Base-by-base conservation (phyloP, 1,140 invertebrate species). In the Drosophila pachea region DNA sequence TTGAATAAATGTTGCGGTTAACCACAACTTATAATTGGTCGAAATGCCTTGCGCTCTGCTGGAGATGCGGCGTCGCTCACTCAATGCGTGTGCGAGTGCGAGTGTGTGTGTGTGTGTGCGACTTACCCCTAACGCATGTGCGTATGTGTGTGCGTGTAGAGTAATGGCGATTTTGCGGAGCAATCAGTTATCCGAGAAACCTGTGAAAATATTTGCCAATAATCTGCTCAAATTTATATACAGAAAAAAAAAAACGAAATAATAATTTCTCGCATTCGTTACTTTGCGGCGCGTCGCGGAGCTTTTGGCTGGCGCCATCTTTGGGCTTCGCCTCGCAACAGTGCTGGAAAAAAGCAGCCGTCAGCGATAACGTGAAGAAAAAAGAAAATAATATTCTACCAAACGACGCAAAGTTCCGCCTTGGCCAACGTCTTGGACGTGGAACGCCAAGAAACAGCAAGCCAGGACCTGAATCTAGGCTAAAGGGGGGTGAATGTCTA, bases 21-120 rank as follows among this genome's bases (percentile, higher is more conserved):
- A 89, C 88, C 88, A 75, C 88, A 89, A 89, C 88, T 87, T 88
- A 89, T 89, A 89, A 89, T 89, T 89, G 88, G 88, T 88, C 76
- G 83, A 87, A 77, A 79, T 83, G 82, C 81, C 81, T 86, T 86
- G 72, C 74, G 81, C 81, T 71, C 78, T 62, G 68, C 69, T 59
- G 54, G 48, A 59, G 62, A 52, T 55, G 59, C 53, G 52, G 67
- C 52, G 54, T 11, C 54, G 53, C 47, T 42, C 47, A 11, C 38
- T 35, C 66, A 70, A 61, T 9, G 5, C 48, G 9, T 33, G 38
- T 40, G 49, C 40, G n/a, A n/a, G n/a, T n/a, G n/a, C 7, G 52
- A 29, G 42, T 68, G 70, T 47, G 43, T 40, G 45, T 49, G 45
- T 49, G 45, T 38, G 61, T 52, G 35, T 14, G 42, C 31, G 45